Percentiles rank a stretch among this genome's conserved stretches.
These are phyloP conservation scores for Polietes domitor DNA, from an alignment of 2,888 invertebrate species.

Conservation along the genomic window DNA sequence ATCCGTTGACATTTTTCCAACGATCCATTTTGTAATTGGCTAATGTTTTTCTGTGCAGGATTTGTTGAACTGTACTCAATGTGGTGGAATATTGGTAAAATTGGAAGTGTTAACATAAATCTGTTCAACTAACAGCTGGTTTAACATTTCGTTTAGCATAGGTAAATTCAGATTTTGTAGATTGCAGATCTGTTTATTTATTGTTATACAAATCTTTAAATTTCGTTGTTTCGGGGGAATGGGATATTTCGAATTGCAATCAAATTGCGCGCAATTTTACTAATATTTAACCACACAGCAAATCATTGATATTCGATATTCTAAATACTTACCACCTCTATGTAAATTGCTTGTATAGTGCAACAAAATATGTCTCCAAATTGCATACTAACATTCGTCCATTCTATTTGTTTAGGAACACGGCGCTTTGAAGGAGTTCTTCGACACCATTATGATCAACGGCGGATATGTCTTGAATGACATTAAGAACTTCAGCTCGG, in stretches of 20 bases:
- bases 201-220: no score
- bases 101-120: neutral
- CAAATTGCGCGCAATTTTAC: neutral
- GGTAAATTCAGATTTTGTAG: no score
- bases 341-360: conserved; percentile 4
- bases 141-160: no score
- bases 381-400: neutral
- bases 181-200: no score
- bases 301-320: neutral
- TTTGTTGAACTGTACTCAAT: neutral
- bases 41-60: neutral
- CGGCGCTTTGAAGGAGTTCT: conserved; percentile 90
- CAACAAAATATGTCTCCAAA: neutral
- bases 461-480: conserved; percentile 89
- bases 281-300: neutral
- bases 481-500: conserved; percentile 86
- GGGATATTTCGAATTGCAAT: no score
- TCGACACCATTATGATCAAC: conserved; percentile 89
- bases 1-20: neutral
- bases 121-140: no score
- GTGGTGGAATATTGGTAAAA: neutral
- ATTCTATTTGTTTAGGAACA: conserved; percentile 81
- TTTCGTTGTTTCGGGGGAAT: no score
- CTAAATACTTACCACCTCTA: neutral
- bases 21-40: neutral